phyloP scores from a whole-genome alignment of 2,113 vertebrate species.

The mouse (Mus musculus) region GRCm39 chr16:91263501-91264000 shows the following conservation, averaged over 20 bases:
- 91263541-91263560: not conserved
- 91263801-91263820: not conserved
- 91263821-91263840: not conserved
- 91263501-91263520: not conserved
- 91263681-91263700: not conserved
- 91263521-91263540: not conserved
- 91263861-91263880: no score
- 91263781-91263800: not conserved
- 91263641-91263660: not conserved
- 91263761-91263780: not conserved
- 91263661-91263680: not conserved
- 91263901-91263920: no score
- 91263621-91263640: not conserved
- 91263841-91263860: no score
- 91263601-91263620: not conserved
- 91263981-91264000: no score
- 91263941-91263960: no score
- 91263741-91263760: not conserved
- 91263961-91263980: no score
- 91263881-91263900: no score
- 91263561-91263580: not conserved
- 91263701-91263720: not conserved
- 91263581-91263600: not conserved
- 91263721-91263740: not conserved
- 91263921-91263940: no score